phyloP scores from a whole-genome alignment of 2,113 vertebrate genomes.

The Prolemur simus region DNA sequence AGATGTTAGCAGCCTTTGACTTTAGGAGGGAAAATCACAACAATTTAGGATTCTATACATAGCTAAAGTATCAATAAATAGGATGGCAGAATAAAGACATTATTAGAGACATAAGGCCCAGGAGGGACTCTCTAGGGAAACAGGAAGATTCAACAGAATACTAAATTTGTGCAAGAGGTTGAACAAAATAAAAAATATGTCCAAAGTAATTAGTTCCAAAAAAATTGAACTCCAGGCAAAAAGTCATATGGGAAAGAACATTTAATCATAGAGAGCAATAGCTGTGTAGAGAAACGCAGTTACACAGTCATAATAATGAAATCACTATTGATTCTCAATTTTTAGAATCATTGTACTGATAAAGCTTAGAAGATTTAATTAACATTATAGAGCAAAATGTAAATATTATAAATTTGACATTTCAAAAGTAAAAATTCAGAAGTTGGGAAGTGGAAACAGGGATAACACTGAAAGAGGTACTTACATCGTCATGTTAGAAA shows the following conservation, averaged over 20 bases:
- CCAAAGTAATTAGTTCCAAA: constrained; percentile 40
- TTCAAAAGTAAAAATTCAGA: not conserved
- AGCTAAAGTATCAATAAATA: not conserved
- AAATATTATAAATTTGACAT: not conserved
- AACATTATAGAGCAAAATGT: not conserved
- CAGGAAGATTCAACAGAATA: not conserved
- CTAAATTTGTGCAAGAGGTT: not conserved
- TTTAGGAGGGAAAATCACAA: not conserved
- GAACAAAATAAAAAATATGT: constrained; percentile 37
- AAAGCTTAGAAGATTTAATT: constrained; percentile 54
- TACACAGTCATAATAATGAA: not conserved
- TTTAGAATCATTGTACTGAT: constrained; percentile 44
- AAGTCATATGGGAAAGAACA: constrained; percentile 9
- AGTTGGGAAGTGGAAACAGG: not conserved
- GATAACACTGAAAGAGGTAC: not conserved
- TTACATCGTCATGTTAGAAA: not conserved
- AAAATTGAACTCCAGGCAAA: constrained; percentile 43
- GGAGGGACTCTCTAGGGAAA: not conserved
- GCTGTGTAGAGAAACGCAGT: not conserved
- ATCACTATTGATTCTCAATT: constrained; percentile 47
- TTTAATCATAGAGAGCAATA: not conserved
- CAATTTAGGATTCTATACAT: not conserved
- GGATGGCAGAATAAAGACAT: not conserved
- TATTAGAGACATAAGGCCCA: not conserved
- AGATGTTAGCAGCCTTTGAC: not conserved